A percentile compares a stretch with the other conserved stretches of the same genome.
Evolutionary conservation across 2,888 invertebrate genomes (phyloP).

Genomic region (Apodemia duryi): DNA sequence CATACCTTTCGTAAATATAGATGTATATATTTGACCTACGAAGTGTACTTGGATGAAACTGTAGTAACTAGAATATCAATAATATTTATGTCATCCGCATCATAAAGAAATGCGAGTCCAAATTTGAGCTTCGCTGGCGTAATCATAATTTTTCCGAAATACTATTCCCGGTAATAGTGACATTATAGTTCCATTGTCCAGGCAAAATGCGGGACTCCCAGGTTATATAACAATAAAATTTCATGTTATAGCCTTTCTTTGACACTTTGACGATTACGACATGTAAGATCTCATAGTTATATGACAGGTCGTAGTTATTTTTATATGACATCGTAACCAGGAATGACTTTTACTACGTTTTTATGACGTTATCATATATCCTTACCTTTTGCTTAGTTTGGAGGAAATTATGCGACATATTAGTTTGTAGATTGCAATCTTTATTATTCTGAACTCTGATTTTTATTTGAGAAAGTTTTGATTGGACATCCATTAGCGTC

Average conservation of each 20-base stretch:
- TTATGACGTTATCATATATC: conserved; percentile 12
- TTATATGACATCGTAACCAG: conserved; percentile 14
- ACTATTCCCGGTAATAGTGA: conserved; percentile 6
- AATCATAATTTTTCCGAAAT: conserved; percentile 5
- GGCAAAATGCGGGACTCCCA: conserved; percentile 6
- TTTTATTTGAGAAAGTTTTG: background rate
- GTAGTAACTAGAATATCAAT: background rate
- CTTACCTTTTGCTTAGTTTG: conserved; percentile 14
- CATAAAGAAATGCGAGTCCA: background rate
- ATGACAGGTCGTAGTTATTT: conserved; percentile 15
- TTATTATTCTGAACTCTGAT: background rate
- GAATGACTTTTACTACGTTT: conserved; percentile 14
- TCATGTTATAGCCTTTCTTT: conserved; percentile 10
- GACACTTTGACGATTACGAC: conserved; percentile 15
- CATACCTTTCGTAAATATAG: too few relatives aligned
- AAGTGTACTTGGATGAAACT: too few relatives aligned
- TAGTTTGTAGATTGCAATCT: background rate
- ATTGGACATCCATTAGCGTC: background rate
- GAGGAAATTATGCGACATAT: conserved; percentile 10
- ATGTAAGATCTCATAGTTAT: conserved; percentile 10
- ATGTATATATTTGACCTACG: too few relatives aligned
- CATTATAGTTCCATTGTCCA: conserved; percentile 10
- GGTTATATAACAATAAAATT: conserved; percentile 15
- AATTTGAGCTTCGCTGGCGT: background rate
- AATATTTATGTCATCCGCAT: background rate